Evolutionary conservation across 2,113 vertebrate genomes (phyloP).

Genomic region (Anolis carolinensis): DNA sequence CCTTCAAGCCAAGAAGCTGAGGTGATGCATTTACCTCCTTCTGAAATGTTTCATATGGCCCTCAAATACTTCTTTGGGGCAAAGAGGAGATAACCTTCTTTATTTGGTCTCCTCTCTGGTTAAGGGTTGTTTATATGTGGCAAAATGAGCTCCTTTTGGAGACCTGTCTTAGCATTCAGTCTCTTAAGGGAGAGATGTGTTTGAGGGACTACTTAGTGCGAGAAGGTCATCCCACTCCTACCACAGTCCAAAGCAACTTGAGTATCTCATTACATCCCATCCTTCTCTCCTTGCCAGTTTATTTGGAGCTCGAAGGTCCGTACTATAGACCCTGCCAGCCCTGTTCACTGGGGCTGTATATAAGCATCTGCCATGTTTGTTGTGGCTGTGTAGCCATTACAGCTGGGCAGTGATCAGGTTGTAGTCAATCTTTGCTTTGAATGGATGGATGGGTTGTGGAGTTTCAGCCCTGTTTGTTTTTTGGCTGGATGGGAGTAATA

Average conservation of each 20-base stretch:
- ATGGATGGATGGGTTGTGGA: not conserved
- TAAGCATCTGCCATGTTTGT: slow-evolving; percentile 8
- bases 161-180: not conserved
- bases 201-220: not conserved
- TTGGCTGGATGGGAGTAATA: not conserved
- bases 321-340: not conserved
- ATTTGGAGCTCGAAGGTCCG: not conserved
- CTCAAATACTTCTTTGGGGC: not conserved
- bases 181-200: not conserved
- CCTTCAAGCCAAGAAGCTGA: not conserved
- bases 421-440: slow-evolving; percentile 1
- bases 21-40: not conserved
- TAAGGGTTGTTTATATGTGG: not conserved
- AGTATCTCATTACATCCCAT: not conserved
- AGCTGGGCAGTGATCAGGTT: not conserved
- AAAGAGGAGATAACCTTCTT: slow-evolving; percentile 1
- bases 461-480: slow-evolving; percentile 10
- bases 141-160: not conserved
- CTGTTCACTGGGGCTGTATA: not conserved
- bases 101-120: not conserved
- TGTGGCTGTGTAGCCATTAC: not conserved
- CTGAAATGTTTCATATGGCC: not conserved
- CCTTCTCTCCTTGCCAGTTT: not conserved
- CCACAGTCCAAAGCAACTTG: not conserved
- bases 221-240: not conserved